Percentiles rank a stretch among this genome's conserved stretches.
phyloP scores from a whole-genome alignment of 2,888 invertebrate species.

The Hipparchia semele region DNA sequence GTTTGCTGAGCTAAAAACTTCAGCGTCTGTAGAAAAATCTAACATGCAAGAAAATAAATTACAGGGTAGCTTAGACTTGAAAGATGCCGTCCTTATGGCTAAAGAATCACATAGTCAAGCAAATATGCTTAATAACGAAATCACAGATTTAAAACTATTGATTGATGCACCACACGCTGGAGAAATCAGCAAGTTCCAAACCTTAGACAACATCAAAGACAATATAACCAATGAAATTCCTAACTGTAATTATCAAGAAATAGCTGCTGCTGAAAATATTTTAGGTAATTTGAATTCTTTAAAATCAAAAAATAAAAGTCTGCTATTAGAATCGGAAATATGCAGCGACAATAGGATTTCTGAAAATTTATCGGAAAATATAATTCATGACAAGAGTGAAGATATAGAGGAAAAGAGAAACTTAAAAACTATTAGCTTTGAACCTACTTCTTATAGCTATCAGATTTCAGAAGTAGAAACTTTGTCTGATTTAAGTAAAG shows the following conservation, averaged over 20 bases:
- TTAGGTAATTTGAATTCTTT: conserved; percentile 28
- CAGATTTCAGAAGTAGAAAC: conserved; percentile 44
- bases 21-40: not conserved
- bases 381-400: not conserved
- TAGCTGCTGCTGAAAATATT: conserved; percentile 38
- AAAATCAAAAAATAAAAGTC: conserved; percentile 5
- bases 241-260: conserved; percentile 36
- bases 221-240: conserved; percentile 16
- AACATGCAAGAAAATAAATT: not conserved
- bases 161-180: not conserved
- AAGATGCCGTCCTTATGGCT: not conserved
- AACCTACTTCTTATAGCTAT: conserved; percentile 41
- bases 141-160: not conserved
- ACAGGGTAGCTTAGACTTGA: not conserved
- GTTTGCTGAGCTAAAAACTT: conserved; percentile 36
- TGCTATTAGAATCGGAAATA: not conserved
- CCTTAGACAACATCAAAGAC: not conserved
- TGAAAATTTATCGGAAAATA: not conserved
- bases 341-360: not conserved
- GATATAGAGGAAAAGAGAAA: not conserved
- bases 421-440: conserved; percentile 13
- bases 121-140: not conserved
- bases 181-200: not conserved
- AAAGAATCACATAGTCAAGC: not conserved
- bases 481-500: conserved; percentile 23